Evolutionary conservation across 2,888 invertebrate genomes (phyloP).

Genomic region (Coleophora flavipennella): DNA sequence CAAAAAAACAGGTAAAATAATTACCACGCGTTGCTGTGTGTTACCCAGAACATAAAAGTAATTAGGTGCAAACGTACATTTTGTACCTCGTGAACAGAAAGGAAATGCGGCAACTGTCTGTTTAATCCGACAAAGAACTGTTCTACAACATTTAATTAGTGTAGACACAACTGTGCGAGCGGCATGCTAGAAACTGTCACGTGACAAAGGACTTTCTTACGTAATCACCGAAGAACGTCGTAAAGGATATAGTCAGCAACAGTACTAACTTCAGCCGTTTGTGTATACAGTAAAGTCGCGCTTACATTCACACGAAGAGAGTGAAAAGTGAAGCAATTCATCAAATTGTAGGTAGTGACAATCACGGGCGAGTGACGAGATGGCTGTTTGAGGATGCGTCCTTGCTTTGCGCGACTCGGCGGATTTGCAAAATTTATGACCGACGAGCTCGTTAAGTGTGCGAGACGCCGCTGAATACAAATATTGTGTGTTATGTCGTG

Average conservation of each 20-base stretch:
- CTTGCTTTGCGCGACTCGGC: constrained; percentile 33
- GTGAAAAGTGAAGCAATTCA: constrained; percentile 47
- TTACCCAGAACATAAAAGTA: constrained; percentile 25
- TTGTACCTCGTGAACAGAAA: constrained; percentile 19
- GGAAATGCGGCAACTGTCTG: constrained; percentile 10
- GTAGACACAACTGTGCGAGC: constrained; percentile 23
- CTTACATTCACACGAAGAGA: constrained; percentile 17
- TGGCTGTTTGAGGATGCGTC: constrained; percentile 32
- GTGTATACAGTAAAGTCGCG: too few species aligned
- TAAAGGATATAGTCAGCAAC: constrained; percentile 1
- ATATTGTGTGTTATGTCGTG: neutral
- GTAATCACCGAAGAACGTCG: neutral
- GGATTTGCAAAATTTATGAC: constrained; percentile 42
- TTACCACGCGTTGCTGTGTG: too few species aligned
- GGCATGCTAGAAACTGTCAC: constrained; percentile 28
- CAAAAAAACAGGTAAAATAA: too few species aligned
- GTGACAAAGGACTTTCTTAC: constrained; percentile 18
- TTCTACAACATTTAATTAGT: constrained; percentile 35
- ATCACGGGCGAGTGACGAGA: constrained; percentile 46
- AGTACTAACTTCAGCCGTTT: constrained; percentile 1
- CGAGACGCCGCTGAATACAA: constrained; percentile 1
- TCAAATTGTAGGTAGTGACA: constrained; percentile 52
- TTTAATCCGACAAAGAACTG: constrained; percentile 13
- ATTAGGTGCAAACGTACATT: constrained; percentile 39
- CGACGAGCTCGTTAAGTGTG: constrained; percentile 16